phyloP scores from a whole-genome alignment of 2,113 vertebrate genomes.

The Rhinopomastus cyanomelas region DNA sequence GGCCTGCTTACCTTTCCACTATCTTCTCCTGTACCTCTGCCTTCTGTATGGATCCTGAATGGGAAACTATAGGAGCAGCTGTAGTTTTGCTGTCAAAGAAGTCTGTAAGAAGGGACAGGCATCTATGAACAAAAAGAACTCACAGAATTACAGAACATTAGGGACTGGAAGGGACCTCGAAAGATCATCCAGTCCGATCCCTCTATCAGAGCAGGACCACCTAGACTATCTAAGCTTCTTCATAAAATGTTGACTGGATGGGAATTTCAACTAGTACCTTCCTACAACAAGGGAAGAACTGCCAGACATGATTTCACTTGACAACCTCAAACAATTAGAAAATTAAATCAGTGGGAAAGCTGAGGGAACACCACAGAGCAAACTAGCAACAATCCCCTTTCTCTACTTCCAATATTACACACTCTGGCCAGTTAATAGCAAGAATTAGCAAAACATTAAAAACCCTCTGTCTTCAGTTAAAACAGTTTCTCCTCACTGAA shows the following conservation, averaged over 20 bases:
- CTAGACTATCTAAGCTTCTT: not conserved
- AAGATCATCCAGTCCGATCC: no score
- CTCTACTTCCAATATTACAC: not conserved
- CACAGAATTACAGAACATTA: no score
- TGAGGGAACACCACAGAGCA: not conserved
- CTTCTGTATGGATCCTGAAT: slow-evolving; percentile 92
- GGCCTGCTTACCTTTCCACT: slow-evolving; percentile 74
- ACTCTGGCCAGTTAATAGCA: not conserved
- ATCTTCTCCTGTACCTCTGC: slow-evolving; percentile 81
- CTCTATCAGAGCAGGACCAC: no score
- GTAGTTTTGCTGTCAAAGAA: slow-evolving; percentile 84
- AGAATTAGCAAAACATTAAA: not conserved
- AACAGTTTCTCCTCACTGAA: not conserved
- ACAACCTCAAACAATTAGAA: not conserved
- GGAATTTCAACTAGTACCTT: not conserved
- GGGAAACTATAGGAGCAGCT: slow-evolving; percentile 76
- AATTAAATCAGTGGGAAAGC: not conserved
- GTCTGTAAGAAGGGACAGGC: slow-evolving; percentile 56
- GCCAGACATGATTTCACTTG: not conserved
- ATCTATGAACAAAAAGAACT: not conserved
- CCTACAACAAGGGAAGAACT: not conserved
- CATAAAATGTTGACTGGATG: not conserved
- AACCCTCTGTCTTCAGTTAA: not conserved
- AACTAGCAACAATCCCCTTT: not conserved
- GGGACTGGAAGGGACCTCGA: no score